phyloP scores from a whole-genome alignment of 2,888 invertebrate species.

The Onthophagus sagittarius region DNA sequence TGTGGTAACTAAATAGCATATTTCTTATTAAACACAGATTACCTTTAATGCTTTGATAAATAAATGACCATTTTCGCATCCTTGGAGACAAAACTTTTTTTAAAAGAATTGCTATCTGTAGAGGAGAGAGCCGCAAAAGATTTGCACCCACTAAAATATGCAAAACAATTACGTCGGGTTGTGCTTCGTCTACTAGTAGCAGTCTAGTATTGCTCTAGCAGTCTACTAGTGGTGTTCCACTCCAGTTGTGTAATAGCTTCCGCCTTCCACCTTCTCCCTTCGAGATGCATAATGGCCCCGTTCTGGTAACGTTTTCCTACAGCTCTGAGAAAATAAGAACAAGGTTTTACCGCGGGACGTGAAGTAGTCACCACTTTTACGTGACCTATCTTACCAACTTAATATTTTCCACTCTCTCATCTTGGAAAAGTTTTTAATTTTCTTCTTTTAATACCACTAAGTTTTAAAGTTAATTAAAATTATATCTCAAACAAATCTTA shows the following conservation, averaged over 20 bases:
- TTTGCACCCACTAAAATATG: conserved; percentile 2
- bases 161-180: conserved; percentile 7
- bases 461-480: not conserved
- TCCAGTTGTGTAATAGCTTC: conserved; percentile 5
- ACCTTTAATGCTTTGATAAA: not conserved
- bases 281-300: conserved; percentile 9
- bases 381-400: not conserved
- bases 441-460: not conserved
- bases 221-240: not conserved
- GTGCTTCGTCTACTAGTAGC: not conserved
- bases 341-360: conserved; percentile 3
- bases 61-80: not conserved
- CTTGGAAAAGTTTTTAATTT: not conserved
- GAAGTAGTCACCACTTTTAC: not conserved
- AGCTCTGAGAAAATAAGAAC: conserved; percentile 3
- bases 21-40: no score
- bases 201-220: not conserved
- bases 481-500: not conserved
- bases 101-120: not conserved
- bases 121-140: not conserved
- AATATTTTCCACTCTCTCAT: not conserved
- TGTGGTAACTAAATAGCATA: no score
- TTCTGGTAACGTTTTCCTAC: conserved; percentile 8
- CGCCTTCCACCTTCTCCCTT: not conserved
- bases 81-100: not conserved